Conservation (phyloP, 1,140 invertebrate species). For the Nylanderia fulva region DNA sequence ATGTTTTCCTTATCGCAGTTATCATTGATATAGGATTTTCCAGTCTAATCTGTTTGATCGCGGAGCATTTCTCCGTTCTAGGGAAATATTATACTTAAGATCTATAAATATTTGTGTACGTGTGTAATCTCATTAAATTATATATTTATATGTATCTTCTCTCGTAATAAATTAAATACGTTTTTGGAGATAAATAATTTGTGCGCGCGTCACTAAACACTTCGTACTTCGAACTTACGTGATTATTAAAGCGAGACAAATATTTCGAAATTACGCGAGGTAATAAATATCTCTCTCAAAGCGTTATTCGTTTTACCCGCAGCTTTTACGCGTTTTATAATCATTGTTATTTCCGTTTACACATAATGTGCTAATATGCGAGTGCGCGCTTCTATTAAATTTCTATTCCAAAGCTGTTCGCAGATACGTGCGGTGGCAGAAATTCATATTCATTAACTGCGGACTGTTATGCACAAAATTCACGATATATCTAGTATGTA, state of each 20-base stretch:
- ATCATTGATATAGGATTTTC: conserved; percentile 31
- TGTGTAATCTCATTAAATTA: not conserved
- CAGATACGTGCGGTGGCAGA: conserved; percentile 33
- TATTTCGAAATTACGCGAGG: conserved; percentile 21
- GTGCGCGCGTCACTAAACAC: not conserved
- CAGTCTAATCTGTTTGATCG: conserved; percentile 5
- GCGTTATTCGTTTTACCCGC: not conserved
- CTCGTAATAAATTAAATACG: not conserved
- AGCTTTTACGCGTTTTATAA: not conserved
- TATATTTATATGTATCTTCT: no score
- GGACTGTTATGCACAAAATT: conserved; percentile 50
- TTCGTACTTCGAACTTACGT: no score
- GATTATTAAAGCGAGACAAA: not conserved
- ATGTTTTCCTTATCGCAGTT: conserved; percentile 10
- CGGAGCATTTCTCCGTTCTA: not conserved
- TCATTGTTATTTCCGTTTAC: conserved; percentile 41
- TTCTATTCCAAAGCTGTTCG: conserved; percentile 44
- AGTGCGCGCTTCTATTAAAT: conserved; percentile 23
- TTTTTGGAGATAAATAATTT: not conserved
- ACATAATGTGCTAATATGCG: conserved; percentile 30
- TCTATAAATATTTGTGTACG: conserved; percentile 3
- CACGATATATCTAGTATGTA: conserved; percentile 57
- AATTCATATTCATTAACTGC: conserved; percentile 64
- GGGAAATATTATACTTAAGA: not conserved
- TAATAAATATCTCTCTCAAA: not conserved